These are phyloP conservation scores for Ceramica pisi DNA, from an alignment of 2,888 invertebrate genomes.

Conservation along the genomic window DNA sequence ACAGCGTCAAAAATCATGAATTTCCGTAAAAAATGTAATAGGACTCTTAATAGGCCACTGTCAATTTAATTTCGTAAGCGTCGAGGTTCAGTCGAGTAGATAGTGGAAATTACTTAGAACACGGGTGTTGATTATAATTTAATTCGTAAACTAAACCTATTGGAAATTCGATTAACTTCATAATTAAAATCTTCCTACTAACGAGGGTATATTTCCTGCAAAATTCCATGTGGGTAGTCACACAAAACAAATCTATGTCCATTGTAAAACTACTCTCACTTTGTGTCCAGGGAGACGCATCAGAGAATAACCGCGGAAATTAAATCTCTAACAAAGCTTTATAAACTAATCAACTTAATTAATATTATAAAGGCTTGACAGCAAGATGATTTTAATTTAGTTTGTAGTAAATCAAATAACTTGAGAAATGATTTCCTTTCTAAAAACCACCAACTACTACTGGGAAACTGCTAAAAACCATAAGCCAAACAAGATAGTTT, in stretches of 20 bases:
- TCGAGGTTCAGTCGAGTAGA: no score
- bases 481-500: no score
- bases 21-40: no score
- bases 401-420: not conserved
- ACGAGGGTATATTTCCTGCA: not conserved
- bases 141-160: not conserved
- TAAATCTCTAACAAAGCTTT: conserved; percentile 20
- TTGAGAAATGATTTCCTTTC: not conserved
- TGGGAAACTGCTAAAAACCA: no score
- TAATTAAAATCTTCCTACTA: not conserved
- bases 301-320: conserved; percentile 7
- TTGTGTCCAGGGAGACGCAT: not conserved
- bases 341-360: conserved; percentile 6
- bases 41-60: no score
- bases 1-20: no score
- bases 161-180: not conserved
- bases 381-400: not conserved
- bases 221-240: not conserved
- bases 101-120: no score
- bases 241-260: not conserved
- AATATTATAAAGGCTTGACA: not conserved
- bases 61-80: no score
- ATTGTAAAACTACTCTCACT: not conserved
- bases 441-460: not conserved
- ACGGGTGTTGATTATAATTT: no score